A percentile compares a stretch with the other conserved stretches of the same genome.
These are phyloP conservation scores for Oasisia sp. DNA, from an alignment of 2,888 invertebrate genomes.

Conservation along the genomic window DNA sequence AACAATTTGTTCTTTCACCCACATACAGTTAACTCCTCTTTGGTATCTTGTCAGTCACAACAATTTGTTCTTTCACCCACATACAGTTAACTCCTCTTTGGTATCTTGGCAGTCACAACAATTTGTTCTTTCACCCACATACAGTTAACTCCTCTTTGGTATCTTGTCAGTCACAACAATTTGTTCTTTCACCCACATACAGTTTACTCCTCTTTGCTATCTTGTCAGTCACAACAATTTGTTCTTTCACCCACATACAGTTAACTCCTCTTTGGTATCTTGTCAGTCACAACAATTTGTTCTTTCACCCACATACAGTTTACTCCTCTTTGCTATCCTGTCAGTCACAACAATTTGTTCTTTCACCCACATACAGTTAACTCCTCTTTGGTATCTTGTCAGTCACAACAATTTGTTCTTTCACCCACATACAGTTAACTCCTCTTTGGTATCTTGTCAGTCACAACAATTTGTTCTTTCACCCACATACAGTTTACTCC, in stretches of 20 bases:
- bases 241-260: not conserved
- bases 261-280: not conserved
- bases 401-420: no score
- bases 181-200: not conserved
- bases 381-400: no score
- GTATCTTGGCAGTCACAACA: no score
- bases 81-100: not conserved
- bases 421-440: not conserved
- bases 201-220: not conserved
- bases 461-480: not conserved
- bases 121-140: not conserved
- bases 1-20: not conserved
- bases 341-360: no score
- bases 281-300: no score
- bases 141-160: not conserved
- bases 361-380: not conserved
- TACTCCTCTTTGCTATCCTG: no score
- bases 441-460: no score
- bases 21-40: not conserved
- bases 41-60: no score
- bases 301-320: not conserved
- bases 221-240: no score
- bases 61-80: not conserved
- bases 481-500: not conserved
- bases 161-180: no score